phyloP scores from a whole-genome alignment of 2,797 vertebrate species.

The Brotula barbata region DNA sequence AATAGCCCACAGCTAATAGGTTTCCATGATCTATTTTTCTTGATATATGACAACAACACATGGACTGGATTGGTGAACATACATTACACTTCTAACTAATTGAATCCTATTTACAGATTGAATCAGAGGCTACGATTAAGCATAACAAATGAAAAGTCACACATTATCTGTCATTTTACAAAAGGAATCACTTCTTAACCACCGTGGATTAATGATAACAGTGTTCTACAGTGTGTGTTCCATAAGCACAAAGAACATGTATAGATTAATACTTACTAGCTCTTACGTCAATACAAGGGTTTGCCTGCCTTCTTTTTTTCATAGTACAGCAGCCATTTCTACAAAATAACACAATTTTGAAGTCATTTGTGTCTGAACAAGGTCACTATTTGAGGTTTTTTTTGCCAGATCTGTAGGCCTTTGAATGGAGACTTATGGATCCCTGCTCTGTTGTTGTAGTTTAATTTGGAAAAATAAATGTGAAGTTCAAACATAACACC shows the following conservation, averaged over 20 bases:
- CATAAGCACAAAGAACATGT: neutral
- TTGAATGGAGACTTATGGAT: no score
- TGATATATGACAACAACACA: constrained; percentile 36
- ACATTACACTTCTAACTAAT: constrained; percentile 34
- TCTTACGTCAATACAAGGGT: no score
- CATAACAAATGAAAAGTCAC: constrained; percentile 35
- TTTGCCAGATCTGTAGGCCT: no score
- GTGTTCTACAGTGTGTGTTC: neutral
- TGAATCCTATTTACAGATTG: constrained; percentile 7
- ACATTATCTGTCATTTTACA: constrained; percentile 15
- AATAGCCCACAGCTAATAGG: constrained; percentile 39
- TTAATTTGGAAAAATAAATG: no score
- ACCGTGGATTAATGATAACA: constrained; percentile 12
- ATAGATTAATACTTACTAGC: constrained; percentile 14
- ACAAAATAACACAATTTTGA: no score
- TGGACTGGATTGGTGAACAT: constrained; percentile 14
- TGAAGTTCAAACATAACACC: no score
- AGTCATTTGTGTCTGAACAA: no score
- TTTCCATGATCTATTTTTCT: constrained; percentile 43
- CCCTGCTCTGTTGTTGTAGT: no score
- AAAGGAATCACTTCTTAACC: constrained; percentile 11
- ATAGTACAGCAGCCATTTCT: no score
- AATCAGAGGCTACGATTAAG: constrained; percentile 25
- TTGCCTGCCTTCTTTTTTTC: no score
- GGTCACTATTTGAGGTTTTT: no score